Evolutionary conservation across 37 sponge, comb jelly and placozoan genomes (phyloP).

Genomic region (Corticium candelabrum): DNA sequence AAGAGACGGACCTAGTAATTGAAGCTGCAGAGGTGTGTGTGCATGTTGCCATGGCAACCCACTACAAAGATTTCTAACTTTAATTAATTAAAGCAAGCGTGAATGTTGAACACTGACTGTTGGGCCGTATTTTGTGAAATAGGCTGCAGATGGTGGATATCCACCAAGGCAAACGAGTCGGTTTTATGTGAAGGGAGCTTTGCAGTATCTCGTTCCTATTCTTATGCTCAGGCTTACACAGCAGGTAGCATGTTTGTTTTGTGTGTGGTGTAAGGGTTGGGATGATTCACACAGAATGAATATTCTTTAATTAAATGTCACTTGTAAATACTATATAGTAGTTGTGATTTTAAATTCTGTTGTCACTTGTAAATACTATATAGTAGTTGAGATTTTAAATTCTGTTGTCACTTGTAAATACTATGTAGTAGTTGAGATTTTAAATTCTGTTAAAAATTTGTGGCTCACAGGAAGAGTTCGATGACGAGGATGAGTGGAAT

Average conservation of each 20-base stretch:
- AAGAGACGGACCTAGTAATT: slow-evolving; percentile 83
- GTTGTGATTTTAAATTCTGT: too few relatives aligned
- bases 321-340: too few relatives aligned
- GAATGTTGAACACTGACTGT: neutral
- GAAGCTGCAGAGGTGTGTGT: slow-evolving; percentile 87
- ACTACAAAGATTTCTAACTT: too few relatives aligned
- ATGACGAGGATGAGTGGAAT: slow-evolving; percentile 99
- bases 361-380: too few relatives aligned
- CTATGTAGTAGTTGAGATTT: neutral
- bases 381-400: too few relatives aligned
- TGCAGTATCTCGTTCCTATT: slow-evolving; percentile 71
- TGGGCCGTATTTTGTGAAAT: neutral
- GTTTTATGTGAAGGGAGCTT: slow-evolving; percentile 88
- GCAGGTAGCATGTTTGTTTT: too few relatives aligned
- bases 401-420: too few relatives aligned
- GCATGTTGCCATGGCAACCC: too few relatives aligned
- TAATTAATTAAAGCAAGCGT: too few relatives aligned
- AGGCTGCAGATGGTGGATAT: slow-evolving; percentile 45
- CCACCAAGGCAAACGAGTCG: slow-evolving; percentile 48
- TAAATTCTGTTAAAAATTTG: neutral
- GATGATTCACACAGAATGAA: too few relatives aligned
- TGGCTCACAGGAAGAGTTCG: slow-evolving; percentile 75
- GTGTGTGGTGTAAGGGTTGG: too few relatives aligned
- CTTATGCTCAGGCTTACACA: slow-evolving; percentile 59
- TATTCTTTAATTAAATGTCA: too few relatives aligned